Evolutionary conservation across 2,113 vertebrate species (phyloP).

Genomic region (Alethe diademata): DNA sequence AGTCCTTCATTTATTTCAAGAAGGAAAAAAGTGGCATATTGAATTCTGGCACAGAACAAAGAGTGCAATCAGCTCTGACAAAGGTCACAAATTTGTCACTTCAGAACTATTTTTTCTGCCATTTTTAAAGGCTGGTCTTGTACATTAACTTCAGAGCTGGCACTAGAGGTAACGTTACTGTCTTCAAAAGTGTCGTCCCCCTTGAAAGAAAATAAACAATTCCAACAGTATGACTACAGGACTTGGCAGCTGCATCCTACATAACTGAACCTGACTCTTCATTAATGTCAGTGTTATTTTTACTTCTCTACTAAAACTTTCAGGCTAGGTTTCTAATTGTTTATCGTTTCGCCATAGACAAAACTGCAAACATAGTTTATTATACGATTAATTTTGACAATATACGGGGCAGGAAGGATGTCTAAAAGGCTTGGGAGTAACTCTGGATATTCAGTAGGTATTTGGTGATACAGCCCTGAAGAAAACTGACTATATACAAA

Average conservation of each 20-base stretch:
- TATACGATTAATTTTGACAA: not conserved
- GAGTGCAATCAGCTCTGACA: not conserved
- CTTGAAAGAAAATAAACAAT: not conserved
- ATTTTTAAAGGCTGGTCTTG: not conserved
- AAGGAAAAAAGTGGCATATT: not conserved
- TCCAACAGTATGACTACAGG: not conserved
- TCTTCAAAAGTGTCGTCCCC: not conserved
- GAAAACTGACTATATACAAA: not conserved
- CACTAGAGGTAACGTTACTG: not conserved
- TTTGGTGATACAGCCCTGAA: fast-evolving
- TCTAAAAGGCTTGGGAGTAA: not conserved
- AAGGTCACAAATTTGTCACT: not conserved
- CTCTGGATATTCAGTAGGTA: not conserved
- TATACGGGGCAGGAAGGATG: not conserved
- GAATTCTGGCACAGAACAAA: not conserved
- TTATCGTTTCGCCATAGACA: not conserved
- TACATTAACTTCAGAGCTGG: not conserved
- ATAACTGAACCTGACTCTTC: not conserved
- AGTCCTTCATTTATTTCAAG: not conserved
- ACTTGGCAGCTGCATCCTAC: not conserved
- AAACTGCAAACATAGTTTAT: not conserved
- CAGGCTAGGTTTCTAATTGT: not conserved
- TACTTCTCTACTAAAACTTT: not conserved
- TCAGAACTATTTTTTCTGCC: not conserved
- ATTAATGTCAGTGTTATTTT: not conserved